These are phyloP conservation scores for Acleris cristana DNA, from an alignment of 2,888 invertebrate species.

Conservation along the genomic window DNA sequence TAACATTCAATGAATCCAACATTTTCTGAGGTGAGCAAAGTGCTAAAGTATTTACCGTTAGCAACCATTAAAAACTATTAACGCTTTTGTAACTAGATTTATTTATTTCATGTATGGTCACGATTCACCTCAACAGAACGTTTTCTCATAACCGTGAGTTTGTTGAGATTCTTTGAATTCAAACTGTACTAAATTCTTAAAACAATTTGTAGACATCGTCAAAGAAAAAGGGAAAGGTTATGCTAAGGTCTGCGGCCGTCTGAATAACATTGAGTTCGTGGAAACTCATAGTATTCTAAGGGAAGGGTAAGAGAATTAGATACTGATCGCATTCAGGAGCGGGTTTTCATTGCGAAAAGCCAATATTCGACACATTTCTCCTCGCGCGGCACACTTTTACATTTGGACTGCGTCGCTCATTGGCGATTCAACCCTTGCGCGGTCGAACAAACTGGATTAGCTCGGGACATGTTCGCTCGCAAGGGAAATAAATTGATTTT, in stretches of 20 bases:
- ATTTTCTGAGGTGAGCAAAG: no score
- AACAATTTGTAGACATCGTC: conserved; percentile 1
- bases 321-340: conserved; percentile 61
- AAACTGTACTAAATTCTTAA: no score
- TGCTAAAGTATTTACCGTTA: no score
- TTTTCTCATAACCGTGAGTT: no score
- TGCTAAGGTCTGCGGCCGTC: conserved; percentile 21
- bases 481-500: conserved; percentile 81
- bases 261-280: conserved; percentile 15
- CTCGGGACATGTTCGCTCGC: conserved; percentile 77
- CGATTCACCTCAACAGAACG: no score
- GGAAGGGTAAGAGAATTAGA: conserved; percentile 63
- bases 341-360: conserved; percentile 69
- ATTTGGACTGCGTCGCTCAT: conserved; percentile 77
- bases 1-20: no score
- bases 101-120: no score
- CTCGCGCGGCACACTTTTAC: conserved; percentile 72
- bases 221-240: conserved; percentile 17
- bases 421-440: conserved; percentile 82
- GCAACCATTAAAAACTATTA: no score
- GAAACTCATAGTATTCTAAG: conserved; percentile 41
- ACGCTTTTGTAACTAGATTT: no score
- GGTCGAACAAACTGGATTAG: conserved; percentile 82
- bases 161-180: no score
- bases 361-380: conserved; percentile 72